phyloP scores from a whole-genome alignment of 2,888 invertebrate genomes.

The Xanthorhoe spadicearia region DNA sequence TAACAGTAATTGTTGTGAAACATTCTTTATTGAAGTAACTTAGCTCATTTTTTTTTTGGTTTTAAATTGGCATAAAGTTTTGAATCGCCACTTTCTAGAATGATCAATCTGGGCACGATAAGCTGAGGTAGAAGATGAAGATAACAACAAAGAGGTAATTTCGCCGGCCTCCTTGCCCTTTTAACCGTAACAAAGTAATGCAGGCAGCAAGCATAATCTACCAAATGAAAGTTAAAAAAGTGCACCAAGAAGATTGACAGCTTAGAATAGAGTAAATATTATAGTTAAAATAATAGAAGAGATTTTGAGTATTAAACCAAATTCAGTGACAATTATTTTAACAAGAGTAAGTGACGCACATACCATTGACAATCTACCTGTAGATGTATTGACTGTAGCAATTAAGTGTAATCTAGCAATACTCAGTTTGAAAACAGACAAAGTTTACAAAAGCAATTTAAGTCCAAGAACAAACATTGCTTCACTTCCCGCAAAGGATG shows the following conservation, averaged over 20 bases:
- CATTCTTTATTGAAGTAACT: constrained; percentile 1
- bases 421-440: constrained; percentile 8
- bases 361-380: neutral
- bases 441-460: constrained; percentile 14
- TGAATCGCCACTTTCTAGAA: constrained; percentile 11
- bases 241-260: neutral
- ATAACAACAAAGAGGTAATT: constrained; percentile 5
- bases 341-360: neutral
- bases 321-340: neutral
- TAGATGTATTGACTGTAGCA: neutral
- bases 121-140: constrained; percentile 1
- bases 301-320: neutral
- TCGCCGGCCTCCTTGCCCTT: constrained; percentile 9
- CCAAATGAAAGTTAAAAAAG: neutral
- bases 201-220: constrained; percentile 11
- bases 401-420: constrained; percentile 1
- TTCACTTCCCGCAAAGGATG: constrained; percentile 48
- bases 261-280: neutral
- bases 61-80: neutral
- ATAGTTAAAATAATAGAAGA: neutral
- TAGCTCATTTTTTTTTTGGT: neutral
- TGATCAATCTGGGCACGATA: constrained; percentile 5
- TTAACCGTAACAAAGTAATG: constrained; percentile 15
- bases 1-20: constrained; percentile 1
- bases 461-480: constrained; percentile 36